Base-by-base conservation (phyloP, 92 coral and sea anemone species). In the Paramuricea clavata region DNA sequence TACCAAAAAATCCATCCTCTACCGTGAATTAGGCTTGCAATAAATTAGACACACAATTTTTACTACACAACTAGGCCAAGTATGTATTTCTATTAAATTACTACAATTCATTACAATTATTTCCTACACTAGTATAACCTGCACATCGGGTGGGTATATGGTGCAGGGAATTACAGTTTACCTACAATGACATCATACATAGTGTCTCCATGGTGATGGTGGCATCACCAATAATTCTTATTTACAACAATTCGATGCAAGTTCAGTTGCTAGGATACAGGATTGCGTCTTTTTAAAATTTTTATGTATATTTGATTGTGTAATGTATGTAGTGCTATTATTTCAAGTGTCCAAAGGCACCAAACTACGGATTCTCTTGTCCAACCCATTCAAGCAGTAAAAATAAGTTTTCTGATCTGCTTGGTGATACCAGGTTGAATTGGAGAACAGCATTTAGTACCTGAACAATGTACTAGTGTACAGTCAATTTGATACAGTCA, bases 51-150 rank as follows among this genome's bases (percentile, higher is more conserved):
- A 27, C 32, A 44, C 19, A 47, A 19, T 22, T 43, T 52, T 25
- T 49, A 43, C 60, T 74, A 74, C 47, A 27, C 81, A 74, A 49
- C 81, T 74, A 74, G 81, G 26, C 81, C 81, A 74, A 74, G 81
- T 74, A 74, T 74, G 56, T 74, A 74, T 74, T 74, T 44, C 57
- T 26, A 36, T 44, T 47, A 47, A 25, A 49, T 47, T 49, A 74
- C 61, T 74, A 43, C 81, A 74, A 21, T 67, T 67, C 34, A 23
- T 4, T 68, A 39, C 13, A 74, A 47, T 42, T 49, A 74, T 74
- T 74, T 32, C 81, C 61, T 26, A 49, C 81, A 43, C 81, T 74
- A 74, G 33, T 44, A 74, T 16, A 27, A 23, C 10, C 12, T 27
- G 16, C 32, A 64, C 1, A 12, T 21, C 68, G 0, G 72, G 72